phyloP scores from a whole-genome alignment of 2,797 vertebrate genomes.

The Gadopsis marmoratus region DNA sequence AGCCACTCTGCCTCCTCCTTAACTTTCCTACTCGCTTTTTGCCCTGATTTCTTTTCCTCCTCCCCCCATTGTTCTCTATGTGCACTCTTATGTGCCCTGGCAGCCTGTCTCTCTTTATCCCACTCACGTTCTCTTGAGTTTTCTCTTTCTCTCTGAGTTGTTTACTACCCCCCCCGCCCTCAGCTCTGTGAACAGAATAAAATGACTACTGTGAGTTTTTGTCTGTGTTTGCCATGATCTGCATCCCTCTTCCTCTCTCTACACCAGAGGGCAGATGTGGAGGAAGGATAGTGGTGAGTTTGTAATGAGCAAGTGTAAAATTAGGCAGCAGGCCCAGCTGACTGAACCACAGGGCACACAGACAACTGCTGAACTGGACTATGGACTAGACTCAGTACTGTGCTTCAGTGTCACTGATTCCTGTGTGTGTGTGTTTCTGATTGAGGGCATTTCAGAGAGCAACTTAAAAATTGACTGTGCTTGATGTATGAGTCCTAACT shows the following conservation, averaged over 20 bases:
- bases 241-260: constrained; percentile 23
- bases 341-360: constrained; percentile 33
- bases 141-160: constrained; percentile 47
- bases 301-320: constrained; percentile 71
- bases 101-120: constrained; percentile 33
- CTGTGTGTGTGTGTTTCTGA: constrained; percentile 17
- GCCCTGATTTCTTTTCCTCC: constrained; percentile 48
- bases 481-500: constrained; percentile 7
- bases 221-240: constrained; percentile 46
- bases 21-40: constrained; percentile 59
- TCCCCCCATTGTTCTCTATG: constrained; percentile 60
- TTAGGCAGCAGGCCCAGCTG: constrained; percentile 65
- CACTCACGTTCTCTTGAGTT: neutral
- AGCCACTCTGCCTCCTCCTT: constrained; percentile 54
- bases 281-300: constrained; percentile 70
- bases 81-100: constrained; percentile 26
- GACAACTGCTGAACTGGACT: constrained; percentile 48
- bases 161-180: constrained; percentile 42
- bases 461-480: constrained; percentile 35
- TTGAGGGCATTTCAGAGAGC: constrained; percentile 33
- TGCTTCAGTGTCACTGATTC: constrained; percentile 38
- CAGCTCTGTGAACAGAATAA: constrained; percentile 25
- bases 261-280: constrained; percentile 72
- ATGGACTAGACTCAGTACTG: constrained; percentile 26
- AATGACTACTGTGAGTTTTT: constrained; percentile 49